Evolutionary conservation across 2,888 invertebrate species (phyloP), one percentile per base, ranked within the genome.

Genomic region (Leptopilina myrica): DNA sequence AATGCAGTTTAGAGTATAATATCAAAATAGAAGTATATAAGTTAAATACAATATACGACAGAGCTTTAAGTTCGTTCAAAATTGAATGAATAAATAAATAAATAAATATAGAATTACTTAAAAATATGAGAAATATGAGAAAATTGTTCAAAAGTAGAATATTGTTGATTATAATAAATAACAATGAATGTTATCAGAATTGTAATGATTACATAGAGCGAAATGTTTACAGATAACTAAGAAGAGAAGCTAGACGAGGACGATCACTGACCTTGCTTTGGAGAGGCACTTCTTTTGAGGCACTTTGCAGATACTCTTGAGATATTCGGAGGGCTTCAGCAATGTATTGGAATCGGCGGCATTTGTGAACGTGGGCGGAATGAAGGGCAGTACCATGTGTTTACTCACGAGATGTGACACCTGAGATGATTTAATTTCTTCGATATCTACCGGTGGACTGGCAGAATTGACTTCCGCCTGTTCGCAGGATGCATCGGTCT

Each of bases 241-340:
- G 43, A 43, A 26, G 33, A 33, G 64, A 26, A 33, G 33, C 33
- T 33, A 5, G 12, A 33, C 46, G 33, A 33, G 33, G 33, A 33
- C 33, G 65, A 75, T 26, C 67, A 84, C 86, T 82, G 81, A 91
- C 91, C 91, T 91, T 76, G 91, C 91, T 83, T 92, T 92, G 26
- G 91, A 90, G 20, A 92, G 85, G 75, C 87, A 90, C 83, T 86
- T 90, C 81, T 90, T 91, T 8, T 86, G 40, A 0, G 88, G 78
- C 11, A 76, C 78, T 78, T 92, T 92, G 89, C 94, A 96, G 92
- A 98, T 96, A 90, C 97, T 97, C 90, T 95, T 95, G 87, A 98
- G 93, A 92, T 98, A 98, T 92, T 98, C 98, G 82, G 97, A 97
- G 78, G 98, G 98, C 90, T 98, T 98, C 91, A 98, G 97, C 85